Base-by-base conservation (phyloP, 2,113 vertebrate species). In the Bufo bufo region DNA sequence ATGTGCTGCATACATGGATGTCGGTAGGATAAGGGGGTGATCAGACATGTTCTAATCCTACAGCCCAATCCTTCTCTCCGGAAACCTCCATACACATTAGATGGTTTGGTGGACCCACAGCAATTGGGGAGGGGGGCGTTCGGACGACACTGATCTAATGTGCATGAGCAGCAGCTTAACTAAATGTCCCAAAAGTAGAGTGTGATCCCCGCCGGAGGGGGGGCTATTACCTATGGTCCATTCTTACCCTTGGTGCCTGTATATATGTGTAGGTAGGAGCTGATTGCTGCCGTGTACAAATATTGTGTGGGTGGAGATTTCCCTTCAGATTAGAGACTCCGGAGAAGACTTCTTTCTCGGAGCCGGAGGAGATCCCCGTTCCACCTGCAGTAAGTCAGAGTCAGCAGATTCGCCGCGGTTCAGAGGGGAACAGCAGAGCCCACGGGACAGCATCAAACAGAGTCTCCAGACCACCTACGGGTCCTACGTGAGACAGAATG, bases 391-490 rank as follows among this genome's bases (percentile, higher is more conserved):
- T n/a, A 43, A 61, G 78, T 14, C 54, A 17, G 56, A 56, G 50
- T 79, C 20, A 56, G 50, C 50, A 56, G 3, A 13, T n/a, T 50
- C 33, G 77, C 54, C 16, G 77, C 54, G 58, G 77, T 23, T 12
- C 56, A 19, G 54, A 58, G 77, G 77, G n/a, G 77, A 52, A 13
- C 3, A 58, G n/a, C 77, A 23, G 6, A 17, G 45, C 45, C 43
- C 74, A 77, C 10, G 74, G 74, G 77, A 79, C 13, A 6, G 63
- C 82, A 84, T 84, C 63, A 84, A 84, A 84, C 82, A 43, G 13
- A 10, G 54, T 33, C 45, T 9, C 1, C 0, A 8, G 17, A 23
- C 82, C 82, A 6, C 82, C 63, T 33, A 71, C 20, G 5, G 47
- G 56, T 33, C 6, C 19, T 4, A 23, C 80, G 5, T 12, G 63